Percentiles rank a stretch among this genome's conserved stretches.
Conservation (phyloP, 2,113 vertebrate genomes). For the Ammospiza nelsoni region DNA sequence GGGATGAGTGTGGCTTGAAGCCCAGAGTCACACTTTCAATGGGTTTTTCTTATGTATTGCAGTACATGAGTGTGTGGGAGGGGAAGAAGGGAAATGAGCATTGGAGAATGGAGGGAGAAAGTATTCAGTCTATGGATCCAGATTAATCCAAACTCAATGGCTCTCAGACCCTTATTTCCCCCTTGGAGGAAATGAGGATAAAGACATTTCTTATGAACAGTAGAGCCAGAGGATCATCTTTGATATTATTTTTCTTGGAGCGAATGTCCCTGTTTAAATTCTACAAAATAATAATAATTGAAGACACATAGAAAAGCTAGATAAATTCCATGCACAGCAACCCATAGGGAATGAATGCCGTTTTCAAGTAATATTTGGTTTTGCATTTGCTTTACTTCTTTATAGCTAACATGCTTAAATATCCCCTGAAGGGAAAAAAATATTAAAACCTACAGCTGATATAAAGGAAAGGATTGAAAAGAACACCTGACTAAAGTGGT, state of each 20-base stretch:
- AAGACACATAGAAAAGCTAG: neutral
- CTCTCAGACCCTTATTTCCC: neutral
- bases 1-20: neutral
- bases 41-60: neutral
- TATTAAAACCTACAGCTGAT: constrained; percentile 43
- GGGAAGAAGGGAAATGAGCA: neutral
- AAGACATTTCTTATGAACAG: neutral
- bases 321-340: neutral
- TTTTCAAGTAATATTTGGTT: constrained; percentile 61
- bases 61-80: neutral
- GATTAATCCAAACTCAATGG: neutral
- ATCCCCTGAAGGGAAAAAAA: constrained; percentile 36
- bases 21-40: neutral
- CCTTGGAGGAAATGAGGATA: neutral
- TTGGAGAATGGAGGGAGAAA: neutral
- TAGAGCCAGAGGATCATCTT: neutral
- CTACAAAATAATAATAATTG: constrained; percentile 43
- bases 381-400: constrained; percentile 47
- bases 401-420: constrained; percentile 44
- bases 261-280: constrained; percentile 1
- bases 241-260: neutral
- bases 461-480: constrained; percentile 44
- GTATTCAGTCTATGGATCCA: neutral
- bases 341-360: constrained; percentile 3
- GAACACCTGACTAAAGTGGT: constrained; percentile 19